Evolutionary conservation across 2,797 vertebrate species (phyloP), one percentile per base, ranked within the genome.

Genomic region (Ispidina picta): DNA sequence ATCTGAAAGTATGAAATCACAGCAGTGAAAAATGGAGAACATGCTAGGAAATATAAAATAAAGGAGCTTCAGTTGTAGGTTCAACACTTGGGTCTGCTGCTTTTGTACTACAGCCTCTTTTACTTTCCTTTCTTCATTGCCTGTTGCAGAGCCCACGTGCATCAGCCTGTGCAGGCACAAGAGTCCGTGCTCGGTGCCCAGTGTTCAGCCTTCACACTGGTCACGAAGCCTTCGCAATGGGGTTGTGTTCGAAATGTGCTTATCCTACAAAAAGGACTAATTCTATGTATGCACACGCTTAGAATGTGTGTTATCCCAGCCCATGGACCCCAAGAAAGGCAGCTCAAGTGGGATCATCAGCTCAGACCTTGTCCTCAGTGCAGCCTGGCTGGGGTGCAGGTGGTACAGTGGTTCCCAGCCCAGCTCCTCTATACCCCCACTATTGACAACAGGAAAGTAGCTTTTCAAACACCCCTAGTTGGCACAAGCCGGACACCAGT

Each of bases 131-230:
- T 64, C 46, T n/a, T 23, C 33, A 8, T 3, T 1, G 21, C 10
- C 25, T 48, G 44, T 16, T 26, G 8, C 1, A 3, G n/a, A 62
- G 17, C 43, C 28, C 20, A 7, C 13, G 31, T 2, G 3, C 9
- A 4, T 4, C 4, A 4, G 1, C 2, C 35, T 5, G 10, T 18
- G 60, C 21, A 8, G 46, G 22, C 7, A 26, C 21, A 17, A 28
- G 26, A 9, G 5, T 19, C 14, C 6, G 15, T 3, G 2, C 8
- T 5, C 4, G 8, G 25, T 13, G 15, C 9, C 41, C 25, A 15
- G 51, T 0, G 4, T 4, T 48, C 1, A 1, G 3, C 6, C 25
- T 52, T 58, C 16, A 7, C 3, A 1, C 7, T 3, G 6, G 3
- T 28, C 33, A 13, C 1, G 1, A 39, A 16, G 6, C 1, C 29